Conservation (phyloP, 2,797 vertebrate genomes). For the Chloroceryle amazona region DNA sequence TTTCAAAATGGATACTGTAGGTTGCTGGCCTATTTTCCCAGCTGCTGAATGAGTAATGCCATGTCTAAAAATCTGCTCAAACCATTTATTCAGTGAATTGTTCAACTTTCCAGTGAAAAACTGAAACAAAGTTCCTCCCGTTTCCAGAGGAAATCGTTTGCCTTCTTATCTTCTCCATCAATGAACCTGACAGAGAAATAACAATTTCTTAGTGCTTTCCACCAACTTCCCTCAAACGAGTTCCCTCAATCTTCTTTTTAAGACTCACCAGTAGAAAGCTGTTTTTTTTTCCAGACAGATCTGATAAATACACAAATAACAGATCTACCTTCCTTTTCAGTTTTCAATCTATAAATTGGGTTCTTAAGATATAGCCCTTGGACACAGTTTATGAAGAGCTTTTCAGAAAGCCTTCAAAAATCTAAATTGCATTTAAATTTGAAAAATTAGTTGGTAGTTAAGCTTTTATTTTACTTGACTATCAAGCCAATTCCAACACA, state of each 20-base stretch:
- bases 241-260: not conserved
- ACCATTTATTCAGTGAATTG: not conserved
- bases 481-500: not conserved
- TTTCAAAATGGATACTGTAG: constrained; percentile 38
- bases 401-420: not conserved
- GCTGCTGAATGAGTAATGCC: constrained; percentile 51
- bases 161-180: not conserved
- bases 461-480: not conserved
- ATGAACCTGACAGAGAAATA: not conserved
- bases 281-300: not conserved
- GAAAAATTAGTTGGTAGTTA: not conserved
- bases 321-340: not conserved
- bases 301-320: not conserved
- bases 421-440: not conserved
- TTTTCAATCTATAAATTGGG: not conserved
- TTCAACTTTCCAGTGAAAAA: not conserved
- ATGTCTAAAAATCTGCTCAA: constrained; percentile 23
- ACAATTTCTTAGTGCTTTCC: not conserved
- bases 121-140: not conserved
- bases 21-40: constrained; percentile 50
- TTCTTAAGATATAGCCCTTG: not conserved
- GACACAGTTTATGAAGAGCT: not conserved
- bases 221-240: not conserved
- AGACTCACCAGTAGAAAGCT: not conserved
- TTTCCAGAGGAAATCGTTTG: not conserved